Evolutionary conservation across 1,140 invertebrate species (phyloP).

Genomic region (Papilio polyxenes): DNA sequence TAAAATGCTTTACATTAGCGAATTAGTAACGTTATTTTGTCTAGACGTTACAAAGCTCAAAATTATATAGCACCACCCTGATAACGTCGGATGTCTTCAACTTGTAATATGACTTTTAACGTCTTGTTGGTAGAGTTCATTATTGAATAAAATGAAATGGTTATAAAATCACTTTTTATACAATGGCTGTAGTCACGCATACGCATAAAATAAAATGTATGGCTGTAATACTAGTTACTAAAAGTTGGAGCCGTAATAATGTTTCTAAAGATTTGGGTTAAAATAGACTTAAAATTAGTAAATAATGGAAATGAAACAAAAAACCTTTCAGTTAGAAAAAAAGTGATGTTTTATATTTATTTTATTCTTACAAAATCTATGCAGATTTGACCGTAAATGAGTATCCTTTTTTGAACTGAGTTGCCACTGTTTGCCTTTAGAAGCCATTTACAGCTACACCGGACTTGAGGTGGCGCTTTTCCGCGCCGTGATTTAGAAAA

Average conservation of each 20-base stretch:
- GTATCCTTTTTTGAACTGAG: too few relatives aligned
- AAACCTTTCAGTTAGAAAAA: background rate
- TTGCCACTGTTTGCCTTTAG: background rate
- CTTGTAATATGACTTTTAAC: slow-evolving; percentile 53
- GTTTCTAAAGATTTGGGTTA: background rate
- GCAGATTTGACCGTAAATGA: background rate
- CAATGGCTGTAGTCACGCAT: slow-evolving; percentile 67
- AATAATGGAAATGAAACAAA: background rate
- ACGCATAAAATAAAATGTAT: slow-evolving; percentile 68
- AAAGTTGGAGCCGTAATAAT: background rate
- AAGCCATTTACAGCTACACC: too few relatives aligned
- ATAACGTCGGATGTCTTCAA: slow-evolving; percentile 50
- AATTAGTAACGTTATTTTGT: slow-evolving; percentile 68
- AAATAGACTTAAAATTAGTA: background rate
- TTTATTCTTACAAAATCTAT: too few relatives aligned
- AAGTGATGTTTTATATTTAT: too few relatives aligned
- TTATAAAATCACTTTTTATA: slow-evolving; percentile 69
- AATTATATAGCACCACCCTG: slow-evolving; percentile 67
- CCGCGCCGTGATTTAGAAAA: background rate
- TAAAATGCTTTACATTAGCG: slow-evolving; percentile 42
- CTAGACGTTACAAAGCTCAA: slow-evolving; percentile 64
- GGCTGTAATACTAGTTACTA: slow-evolving; percentile 51
- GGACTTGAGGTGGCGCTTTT: background rate
- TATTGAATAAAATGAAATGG: slow-evolving; percentile 50
- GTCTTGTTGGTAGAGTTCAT: slow-evolving; percentile 48